Base-by-base conservation (phyloP, 1,140 invertebrate genomes). In the Trinorchestia longiramus region DNA sequence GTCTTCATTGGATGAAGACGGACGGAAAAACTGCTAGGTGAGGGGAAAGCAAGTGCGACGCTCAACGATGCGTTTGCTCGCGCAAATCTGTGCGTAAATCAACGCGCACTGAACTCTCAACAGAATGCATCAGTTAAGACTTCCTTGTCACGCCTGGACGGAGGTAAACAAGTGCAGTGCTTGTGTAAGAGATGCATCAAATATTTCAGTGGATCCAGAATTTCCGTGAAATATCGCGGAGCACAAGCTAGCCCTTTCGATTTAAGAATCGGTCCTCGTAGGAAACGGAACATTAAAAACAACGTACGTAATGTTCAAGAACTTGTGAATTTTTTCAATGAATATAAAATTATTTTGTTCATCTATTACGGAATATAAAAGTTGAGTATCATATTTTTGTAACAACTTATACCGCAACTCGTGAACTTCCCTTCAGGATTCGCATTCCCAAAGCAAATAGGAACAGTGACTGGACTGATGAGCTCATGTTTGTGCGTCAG, bases 21-120 rank as follows among this genome's bases (percentile, higher is more conserved):
- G 41, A 15, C 88, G 88, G 41, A 91, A 91, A 28, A 91, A 91
- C 88, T 91, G 88, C 88, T 91, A 19, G 43, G 88, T 91, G 41
- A 44, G 88, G 41, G 88, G 88, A 91, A 91, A 91, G 88, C 88
- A 28, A 15, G 15, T 15, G 62, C 62, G 1, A 28, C 8, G 62
- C 28, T 3, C 62, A 77, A 36, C 62, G 62, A 36, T 77, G 28
- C 15, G 62, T 36, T 77, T 77, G 28, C 11, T 77, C 62, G 62
- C 28, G 62, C 62, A 19, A 77, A 77, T 77, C 62, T 77, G 62
- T 3, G 62, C 62, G 62, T 23, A 77, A 1, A 36, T 77, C 62
- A 77, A 77, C 62, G 19, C 47, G 47, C 19, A 19, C 19, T 6
- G 47, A 53, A 19, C 47, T 53, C 8, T 19, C 8, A 53, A 77